Percentiles rank a stretch among this genome's conserved stretches.
These are phyloP conservation scores for Steromphala cineraria DNA, from an alignment of 2,888 invertebrate species.

Conservation along the genomic window DNA sequence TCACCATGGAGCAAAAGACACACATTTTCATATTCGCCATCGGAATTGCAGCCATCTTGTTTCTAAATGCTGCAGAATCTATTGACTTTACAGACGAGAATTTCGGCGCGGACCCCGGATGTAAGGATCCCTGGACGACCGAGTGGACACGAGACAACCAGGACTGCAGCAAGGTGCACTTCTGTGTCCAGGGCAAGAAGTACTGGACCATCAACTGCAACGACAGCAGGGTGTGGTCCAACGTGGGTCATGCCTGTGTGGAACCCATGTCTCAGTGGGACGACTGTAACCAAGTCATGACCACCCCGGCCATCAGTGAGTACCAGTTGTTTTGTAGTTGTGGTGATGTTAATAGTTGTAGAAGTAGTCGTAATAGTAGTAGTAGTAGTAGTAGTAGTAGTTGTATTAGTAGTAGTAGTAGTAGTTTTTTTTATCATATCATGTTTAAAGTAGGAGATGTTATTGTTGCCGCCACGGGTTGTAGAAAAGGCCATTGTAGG, in stretches of 20 bases:
- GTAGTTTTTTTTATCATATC: too few relatives aligned
- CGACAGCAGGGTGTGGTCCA: constrained; percentile 52
- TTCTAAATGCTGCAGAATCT: neutral
- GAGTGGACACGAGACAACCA: constrained; percentile 50
- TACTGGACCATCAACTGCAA: constrained; percentile 53
- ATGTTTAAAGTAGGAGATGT: too few relatives aligned
- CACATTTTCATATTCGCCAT: neutral
- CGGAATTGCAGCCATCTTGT: constrained; percentile 11
- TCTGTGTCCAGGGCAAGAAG: constrained; percentile 44
- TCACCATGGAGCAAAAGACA: neutral
- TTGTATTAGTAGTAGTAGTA: too few relatives aligned
- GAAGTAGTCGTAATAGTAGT: too few relatives aligned
- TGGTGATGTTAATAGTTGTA: too few relatives aligned
- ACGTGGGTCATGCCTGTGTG: constrained; percentile 53
- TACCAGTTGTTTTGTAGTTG: neutral
- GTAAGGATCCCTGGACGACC: constrained; percentile 51
- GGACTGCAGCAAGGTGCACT: constrained; percentile 47
- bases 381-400: too few relatives aligned
- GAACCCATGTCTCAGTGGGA: constrained; percentile 55
- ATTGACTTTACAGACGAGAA: constrained; percentile 34
- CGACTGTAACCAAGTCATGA: constrained; percentile 51
- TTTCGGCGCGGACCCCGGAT: constrained; percentile 52
- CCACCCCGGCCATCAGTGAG: constrained; percentile 50
- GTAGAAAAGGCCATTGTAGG: too few relatives aligned
- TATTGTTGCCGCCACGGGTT: too few relatives aligned